A percentile compares a stretch with the other conserved stretches of the same genome.
phyloP scores from a whole-genome alignment of 2,113 vertebrate genomes.

The Pogonocichla stellata region DNA sequence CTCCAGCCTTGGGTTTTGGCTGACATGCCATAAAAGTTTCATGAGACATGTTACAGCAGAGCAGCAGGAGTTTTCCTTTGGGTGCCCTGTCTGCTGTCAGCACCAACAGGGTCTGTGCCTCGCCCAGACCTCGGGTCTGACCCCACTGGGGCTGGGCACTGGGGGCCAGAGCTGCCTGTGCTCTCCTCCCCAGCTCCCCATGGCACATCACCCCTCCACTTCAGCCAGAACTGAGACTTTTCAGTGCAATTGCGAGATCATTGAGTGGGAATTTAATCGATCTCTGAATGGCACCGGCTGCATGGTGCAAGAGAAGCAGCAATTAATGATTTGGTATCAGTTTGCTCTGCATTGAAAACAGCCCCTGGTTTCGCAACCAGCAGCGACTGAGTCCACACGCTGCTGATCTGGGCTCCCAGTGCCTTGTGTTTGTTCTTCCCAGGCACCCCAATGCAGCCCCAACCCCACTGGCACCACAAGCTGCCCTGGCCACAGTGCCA shows the following conservation, averaged over 20 bases:
- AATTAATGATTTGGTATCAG: not conserved
- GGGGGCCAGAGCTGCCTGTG: not conserved
- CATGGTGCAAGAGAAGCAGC: not conserved
- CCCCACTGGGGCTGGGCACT: not conserved
- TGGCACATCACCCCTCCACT: not conserved
- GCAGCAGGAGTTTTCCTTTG: not conserved
- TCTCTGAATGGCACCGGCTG: not conserved
- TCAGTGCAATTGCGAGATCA: not conserved
- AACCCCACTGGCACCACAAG: not conserved
- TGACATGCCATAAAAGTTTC: not conserved
- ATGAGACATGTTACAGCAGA: not conserved
- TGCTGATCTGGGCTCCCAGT: not conserved
- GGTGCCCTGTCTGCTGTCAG: not conserved
- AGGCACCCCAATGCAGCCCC: not conserved
- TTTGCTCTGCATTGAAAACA: not conserved
- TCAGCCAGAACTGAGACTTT: not conserved
- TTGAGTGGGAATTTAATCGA: not conserved
- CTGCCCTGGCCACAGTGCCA: not conserved
- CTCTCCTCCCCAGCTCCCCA: not conserved
- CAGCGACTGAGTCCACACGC: not conserved
- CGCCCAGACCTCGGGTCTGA: accelerated
- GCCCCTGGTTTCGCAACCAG: not conserved
- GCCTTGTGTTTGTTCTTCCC: not conserved
- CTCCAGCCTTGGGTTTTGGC: not conserved
- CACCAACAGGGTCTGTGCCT: not conserved